A percentile compares a stretch with the other conserved stretches of the same genome.
phyloP scores from a whole-genome alignment of 2,113 vertebrate genomes.

The Dasyornis broadbenti region DNA sequence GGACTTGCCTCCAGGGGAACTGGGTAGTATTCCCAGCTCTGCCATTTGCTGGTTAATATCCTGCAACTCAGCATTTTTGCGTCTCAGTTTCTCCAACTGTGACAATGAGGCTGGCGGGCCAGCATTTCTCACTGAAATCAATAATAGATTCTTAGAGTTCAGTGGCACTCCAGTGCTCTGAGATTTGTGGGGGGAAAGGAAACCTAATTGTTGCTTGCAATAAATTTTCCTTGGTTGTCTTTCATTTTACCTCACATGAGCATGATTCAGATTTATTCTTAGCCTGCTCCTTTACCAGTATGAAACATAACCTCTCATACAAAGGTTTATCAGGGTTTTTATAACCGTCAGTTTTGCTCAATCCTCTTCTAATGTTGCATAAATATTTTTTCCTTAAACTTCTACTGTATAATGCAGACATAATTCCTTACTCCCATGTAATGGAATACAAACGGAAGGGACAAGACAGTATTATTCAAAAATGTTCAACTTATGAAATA shows the following conservation, averaged over 20 bases:
- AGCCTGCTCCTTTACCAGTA: background rate
- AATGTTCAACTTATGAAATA: conserved; percentile 45
- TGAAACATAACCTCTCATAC: background rate
- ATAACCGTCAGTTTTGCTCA: background rate
- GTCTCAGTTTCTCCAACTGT: conserved; percentile 25
- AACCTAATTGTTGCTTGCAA: background rate
- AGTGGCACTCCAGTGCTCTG: background rate
- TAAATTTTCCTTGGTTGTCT: background rate
- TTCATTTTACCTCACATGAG: background rate
- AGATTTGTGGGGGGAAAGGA: background rate
- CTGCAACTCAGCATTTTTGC: background rate
- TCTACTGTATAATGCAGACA: background rate
- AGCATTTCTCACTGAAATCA: background rate
- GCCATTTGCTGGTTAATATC: conserved; percentile 31
- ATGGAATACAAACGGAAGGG: conserved; percentile 13
- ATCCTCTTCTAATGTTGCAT: background rate
- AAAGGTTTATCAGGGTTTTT: background rate
- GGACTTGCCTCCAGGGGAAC: background rate
- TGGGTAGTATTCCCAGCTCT: conserved; percentile 23
- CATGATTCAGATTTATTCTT: conserved; percentile 6
- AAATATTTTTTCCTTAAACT: background rate
- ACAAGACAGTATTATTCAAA: conserved; percentile 34
- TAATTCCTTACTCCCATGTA: background rate
- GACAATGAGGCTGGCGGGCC: background rate
- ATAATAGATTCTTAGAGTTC: background rate